Percentiles rank a stretch among this genome's conserved stretches.
Conservation (phyloP, 2,888 invertebrate species). For the Rhopalosiphum nymphaeae region DNA sequence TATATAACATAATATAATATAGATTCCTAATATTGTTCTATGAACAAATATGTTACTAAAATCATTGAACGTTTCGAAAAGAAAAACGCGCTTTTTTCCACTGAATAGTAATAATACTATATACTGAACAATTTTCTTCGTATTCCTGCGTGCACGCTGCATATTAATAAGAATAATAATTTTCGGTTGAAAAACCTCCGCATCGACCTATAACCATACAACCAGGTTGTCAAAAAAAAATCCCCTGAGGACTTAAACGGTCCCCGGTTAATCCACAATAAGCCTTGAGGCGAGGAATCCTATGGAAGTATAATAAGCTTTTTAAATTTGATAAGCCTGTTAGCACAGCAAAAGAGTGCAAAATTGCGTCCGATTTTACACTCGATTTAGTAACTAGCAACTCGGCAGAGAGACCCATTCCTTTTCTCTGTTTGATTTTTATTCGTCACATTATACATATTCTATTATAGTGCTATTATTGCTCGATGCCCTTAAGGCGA, state of each 20-base stretch:
- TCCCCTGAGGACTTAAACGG: conserved; percentile 46
- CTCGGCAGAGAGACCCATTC: conserved; percentile 14
- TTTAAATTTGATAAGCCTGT: conserved; percentile 63
- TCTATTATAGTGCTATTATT: not conserved
- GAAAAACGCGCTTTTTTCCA: not conserved
- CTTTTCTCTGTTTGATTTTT: not conserved
- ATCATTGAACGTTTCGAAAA: not conserved
- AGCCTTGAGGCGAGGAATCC: conserved; percentile 41
- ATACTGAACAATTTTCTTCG: not conserved
- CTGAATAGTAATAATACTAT: not conserved
- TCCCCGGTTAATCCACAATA: conserved; percentile 50
- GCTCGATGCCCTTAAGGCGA: conserved; percentile 52
- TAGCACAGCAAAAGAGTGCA: conserved; percentile 52
- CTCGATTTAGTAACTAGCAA: conserved; percentile 60
- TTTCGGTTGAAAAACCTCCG: conserved; percentile 10
- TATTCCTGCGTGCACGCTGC: not conserved
- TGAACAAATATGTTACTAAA: not conserved
- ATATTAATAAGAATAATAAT: conserved; percentile 35
- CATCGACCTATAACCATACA: not conserved
- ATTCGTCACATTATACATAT: not conserved
- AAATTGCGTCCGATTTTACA: conserved; percentile 59
- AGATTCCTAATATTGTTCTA: not conserved
- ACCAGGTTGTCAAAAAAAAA: conserved; percentile 34
- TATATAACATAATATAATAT: not conserved
- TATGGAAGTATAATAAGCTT: conserved; percentile 56